Evolutionary conservation across 2,888 invertebrate species (phyloP).

Genomic region (Chaetogeoica ovagalla): DNA sequence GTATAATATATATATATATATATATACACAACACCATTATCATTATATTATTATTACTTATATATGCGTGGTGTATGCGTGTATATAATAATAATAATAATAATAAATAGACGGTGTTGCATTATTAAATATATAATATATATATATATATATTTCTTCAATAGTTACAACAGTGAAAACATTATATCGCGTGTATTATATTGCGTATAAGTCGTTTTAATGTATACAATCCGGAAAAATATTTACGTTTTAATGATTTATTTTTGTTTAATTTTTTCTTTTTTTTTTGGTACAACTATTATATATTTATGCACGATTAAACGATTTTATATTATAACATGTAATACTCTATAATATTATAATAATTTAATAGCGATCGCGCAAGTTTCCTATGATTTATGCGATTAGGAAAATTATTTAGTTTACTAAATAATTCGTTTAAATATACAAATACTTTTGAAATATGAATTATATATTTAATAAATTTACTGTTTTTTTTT

Average conservation of each 20-base stretch:
- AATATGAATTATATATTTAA: too few relatives aligned
- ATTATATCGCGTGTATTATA: too few relatives aligned
- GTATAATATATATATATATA: not conserved
- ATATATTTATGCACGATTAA: not conserved
- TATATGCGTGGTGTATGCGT: too few relatives aligned
- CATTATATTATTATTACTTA: not conserved
- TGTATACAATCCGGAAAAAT: conserved; percentile 13
- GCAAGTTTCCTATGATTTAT: too few relatives aligned
- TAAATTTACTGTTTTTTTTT: too few relatives aligned
- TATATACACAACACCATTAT: conserved; percentile 9
- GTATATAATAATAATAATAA: too few relatives aligned
- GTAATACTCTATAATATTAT: not conserved
- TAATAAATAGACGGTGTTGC: not conserved
- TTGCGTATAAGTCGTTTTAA: not conserved
- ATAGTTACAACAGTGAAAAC: not conserved
- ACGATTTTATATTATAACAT: not conserved
- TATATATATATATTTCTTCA: too few relatives aligned
- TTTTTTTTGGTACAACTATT: too few relatives aligned
- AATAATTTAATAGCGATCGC: too few relatives aligned
- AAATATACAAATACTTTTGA: too few relatives aligned
- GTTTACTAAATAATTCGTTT: too few relatives aligned
- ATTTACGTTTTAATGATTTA: conserved; percentile 14
- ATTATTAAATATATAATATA: not conserved
- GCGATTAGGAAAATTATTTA: too few relatives aligned
- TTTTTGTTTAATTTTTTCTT: not conserved